Conservation (phyloP, 2,888 invertebrate species). For the Pristionchus japonicus region DNA sequence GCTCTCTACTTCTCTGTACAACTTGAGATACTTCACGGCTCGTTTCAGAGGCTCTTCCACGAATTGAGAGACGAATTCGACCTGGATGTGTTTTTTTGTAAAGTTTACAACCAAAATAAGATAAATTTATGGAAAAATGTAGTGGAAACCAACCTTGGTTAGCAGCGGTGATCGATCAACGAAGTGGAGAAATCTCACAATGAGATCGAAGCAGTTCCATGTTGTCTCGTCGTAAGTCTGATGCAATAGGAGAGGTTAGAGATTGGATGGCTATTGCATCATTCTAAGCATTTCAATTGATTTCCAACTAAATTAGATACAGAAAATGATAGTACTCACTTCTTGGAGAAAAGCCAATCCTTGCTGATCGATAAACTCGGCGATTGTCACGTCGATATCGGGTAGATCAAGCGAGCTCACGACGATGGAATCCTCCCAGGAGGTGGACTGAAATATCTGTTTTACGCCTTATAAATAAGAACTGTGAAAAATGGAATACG, state of each 20-base stretch:
- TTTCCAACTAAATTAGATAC: neutral
- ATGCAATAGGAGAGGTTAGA: neutral
- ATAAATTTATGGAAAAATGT: neutral
- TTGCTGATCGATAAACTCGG: neutral
- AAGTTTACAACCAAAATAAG: no score
- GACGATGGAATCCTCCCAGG: neutral
- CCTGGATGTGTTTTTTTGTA: no score
- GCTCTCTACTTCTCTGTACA: constrained; percentile 11
- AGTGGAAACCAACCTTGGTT: neutral
- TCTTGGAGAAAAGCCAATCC: neutral
- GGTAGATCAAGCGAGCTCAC: constrained; percentile 6
- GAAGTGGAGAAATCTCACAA: neutral
- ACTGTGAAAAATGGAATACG: neutral
- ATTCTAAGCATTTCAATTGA: neutral
- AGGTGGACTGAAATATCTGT: neutral
- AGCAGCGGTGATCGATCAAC: neutral
- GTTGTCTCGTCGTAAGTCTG: constrained; percentile 24
- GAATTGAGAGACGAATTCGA: constrained; percentile 1
- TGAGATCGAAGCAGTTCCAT: constrained; percentile 32
- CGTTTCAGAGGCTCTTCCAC: constrained; percentile 26
- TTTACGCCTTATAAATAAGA: no score
- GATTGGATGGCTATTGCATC: neutral
- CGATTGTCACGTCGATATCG: constrained; percentile 3
- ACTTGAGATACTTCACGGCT: constrained; percentile 7
- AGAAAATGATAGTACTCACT: neutral